Evolutionary conservation across 2,113 vertebrate genomes (phyloP), one percentile per base, ranked within the genome.

Genomic region (Rhinolophus ferrumequinum): DNA sequence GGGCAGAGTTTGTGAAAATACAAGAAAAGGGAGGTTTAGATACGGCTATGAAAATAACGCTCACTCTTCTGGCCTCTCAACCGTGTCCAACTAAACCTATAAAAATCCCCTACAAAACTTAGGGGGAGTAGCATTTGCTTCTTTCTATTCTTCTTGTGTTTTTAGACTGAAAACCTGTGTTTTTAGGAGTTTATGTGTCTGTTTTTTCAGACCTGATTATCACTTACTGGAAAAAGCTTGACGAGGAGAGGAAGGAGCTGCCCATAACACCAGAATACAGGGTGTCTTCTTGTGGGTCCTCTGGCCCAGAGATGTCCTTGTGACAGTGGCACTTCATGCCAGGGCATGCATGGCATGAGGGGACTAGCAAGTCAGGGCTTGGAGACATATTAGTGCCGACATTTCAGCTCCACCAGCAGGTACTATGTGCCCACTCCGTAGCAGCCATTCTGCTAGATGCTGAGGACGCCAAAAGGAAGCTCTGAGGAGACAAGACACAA

Each of bases 31-130:
- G 54, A 87, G 26, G 3, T n/a, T 50, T 80, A 44, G 72, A 10
- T 60, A 15, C 4, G 0, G 38, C 75, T 50, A 7, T 70, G 79
- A 77, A 73, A 75, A 26, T 10, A 76, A 15, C 15, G 0, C 47
- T 75, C 26, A 4, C 52, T 38, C 75, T 58, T 12, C 62, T 0
- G 0, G 15, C 38, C 54, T 44, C 52, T 72, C 60, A 26, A 0
- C 66, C 13, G 10, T 47, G 26, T 67, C 35, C 19, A 19, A 19
- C 3, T 33, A 41, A 83, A 67, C 50, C 24, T 52, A 4, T 67
- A 30, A 73, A 54, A 67, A 33, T 38, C 67, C 38, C 9, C 58
- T 22, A 7, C 4, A 4, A n/a, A 35, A 14, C 44, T 93, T 66
- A 2, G 26, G 69, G 85, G 24, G 16, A 70, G 9, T 15, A 5